Base-by-base conservation (phyloP, 2,797 vertebrate genomes). In the Pseudochaenichthys georgianus region DNA sequence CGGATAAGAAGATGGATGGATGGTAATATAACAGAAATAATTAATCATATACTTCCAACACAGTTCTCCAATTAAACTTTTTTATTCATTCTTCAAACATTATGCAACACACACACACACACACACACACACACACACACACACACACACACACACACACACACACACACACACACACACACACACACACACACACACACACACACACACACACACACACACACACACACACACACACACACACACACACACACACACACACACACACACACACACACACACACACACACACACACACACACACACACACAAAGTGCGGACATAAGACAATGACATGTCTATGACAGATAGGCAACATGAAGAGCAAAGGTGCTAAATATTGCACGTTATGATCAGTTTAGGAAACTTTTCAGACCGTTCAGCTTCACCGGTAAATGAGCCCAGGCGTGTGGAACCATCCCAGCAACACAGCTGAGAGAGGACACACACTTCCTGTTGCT, bases 371-470 rank as follows among this genome's bases (percentile, higher is more conserved):
- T 84, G 91, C 77, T 76, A 79, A 93, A 94, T 97, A 97, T 97
- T 98, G 96, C 97, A 98, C 96, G 85, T 89, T 87, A 80, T 69
- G 58, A 81, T 84, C 85, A 88, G 81, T 64, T 78, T 34, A 82
- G 79, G 67, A 76, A 87, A 81, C 76, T 34, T 73, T 21, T 87
- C 78, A 82, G 72, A 80, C 74, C 66, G 1, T 67, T 80, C 64
- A 88, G 80, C 70, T 81, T 85, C 31, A 77, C 81, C 77, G 78
- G 76, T 23, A 60, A 70, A 63, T 5, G 16, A 71, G 2, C 38
- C 41, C 51, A 52, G 43, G 9, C 3, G 19, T 42, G 19, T 70
- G 38, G 21, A 58, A 59, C 50, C 46, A 28, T 61, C 23, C 28
- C 23, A 38, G 59, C 41, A 64, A 52, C 57, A 70, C 54, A 78